These are phyloP conservation scores for Spilosoma lubricipeda DNA, from an alignment of 2,888 invertebrate genomes.

Conservation along the genomic window DNA sequence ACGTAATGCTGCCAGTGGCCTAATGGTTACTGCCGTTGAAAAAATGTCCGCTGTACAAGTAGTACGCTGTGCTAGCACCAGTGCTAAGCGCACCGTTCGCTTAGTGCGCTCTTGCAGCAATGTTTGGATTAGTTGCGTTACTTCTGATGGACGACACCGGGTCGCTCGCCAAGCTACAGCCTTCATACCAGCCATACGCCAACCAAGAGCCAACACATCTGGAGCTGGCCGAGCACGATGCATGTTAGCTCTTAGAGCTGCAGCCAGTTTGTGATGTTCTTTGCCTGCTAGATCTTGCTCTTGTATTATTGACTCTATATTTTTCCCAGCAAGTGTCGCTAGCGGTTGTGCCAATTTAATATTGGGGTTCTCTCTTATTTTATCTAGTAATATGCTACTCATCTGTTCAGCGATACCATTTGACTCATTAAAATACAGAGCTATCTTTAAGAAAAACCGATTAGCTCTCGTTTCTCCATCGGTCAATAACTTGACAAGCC, in stretches of 20 bases:
- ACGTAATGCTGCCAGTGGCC: slow-evolving; percentile 59
- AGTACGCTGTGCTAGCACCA: slow-evolving; percentile 56
- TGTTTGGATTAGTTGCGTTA: slow-evolving; percentile 46
- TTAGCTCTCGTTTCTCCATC: slow-evolving; percentile 37
- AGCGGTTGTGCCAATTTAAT: slow-evolving; percentile 36
- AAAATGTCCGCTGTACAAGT: slow-evolving; percentile 47
- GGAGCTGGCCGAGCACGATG: slow-evolving; percentile 59
- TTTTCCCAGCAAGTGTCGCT: slow-evolving; percentile 32
- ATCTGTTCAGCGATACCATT: slow-evolving; percentile 58
- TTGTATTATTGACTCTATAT: slow-evolving; percentile 33
- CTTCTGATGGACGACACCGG: slow-evolving; percentile 50
- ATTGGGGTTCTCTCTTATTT: slow-evolving; percentile 15
- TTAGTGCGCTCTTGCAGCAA: slow-evolving; percentile 51
- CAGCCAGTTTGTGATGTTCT: slow-evolving; percentile 42
- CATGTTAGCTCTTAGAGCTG: slow-evolving; percentile 60
- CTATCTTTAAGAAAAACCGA: slow-evolving; percentile 44
- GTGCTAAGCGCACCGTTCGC: slow-evolving; percentile 57
- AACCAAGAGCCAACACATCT: slow-evolving; percentile 55
- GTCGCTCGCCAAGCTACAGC: slow-evolving; percentile 61
- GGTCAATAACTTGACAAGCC: slow-evolving; percentile 45
- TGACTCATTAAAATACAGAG: slow-evolving; percentile 65
- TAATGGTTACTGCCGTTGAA: slow-evolving; percentile 43
- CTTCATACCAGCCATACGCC: slow-evolving; percentile 63
- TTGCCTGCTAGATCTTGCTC: slow-evolving; percentile 33
- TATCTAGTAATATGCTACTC: slow-evolving; percentile 26